Evolutionary conservation across 2,888 invertebrate genomes (phyloP), one percentile per base, ranked within the genome.

Genomic region (Automeris io): DNA sequence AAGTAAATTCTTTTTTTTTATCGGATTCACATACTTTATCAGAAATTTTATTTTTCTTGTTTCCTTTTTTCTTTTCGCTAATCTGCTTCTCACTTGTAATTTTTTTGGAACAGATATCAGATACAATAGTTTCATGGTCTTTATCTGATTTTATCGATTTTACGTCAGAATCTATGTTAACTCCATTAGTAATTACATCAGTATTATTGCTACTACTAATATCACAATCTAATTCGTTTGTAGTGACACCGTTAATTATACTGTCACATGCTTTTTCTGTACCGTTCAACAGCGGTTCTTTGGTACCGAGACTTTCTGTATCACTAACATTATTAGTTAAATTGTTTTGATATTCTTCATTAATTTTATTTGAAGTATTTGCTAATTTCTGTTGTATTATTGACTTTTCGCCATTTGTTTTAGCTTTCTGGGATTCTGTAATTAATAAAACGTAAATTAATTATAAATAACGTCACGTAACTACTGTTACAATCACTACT

Each of bases 181-280:
- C 63, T 62, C 86, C 86, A 70, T 86, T 86, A 79, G 77, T 71
- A 71, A 82, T 81, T 85, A 85, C 49, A 76, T 80, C 85, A 79
- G 68, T 61, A 67, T 70, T 80, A 78, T 74, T 70, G 79, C 70
- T 85, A 85, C 75, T 79, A 74, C 80, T 85, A 86, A 85, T 86
- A 86, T 86, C 86, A 85, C 86, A 86, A 72, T 82, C 79, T 66
- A 70, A 71, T 67, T 70, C 62, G 67, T 73, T 75, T 73, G 75
- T 82, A 62, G 74, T 61, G 51, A 77, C 70, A 62, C 82, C 83
- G 56, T 86, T 85, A 50, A 74, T 52, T 63, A 79, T 61, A 56
- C 66, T 71, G 49, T 69, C 67, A 48, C 47, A 52, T 46, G 58
- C 50, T 54, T 62, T 67, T 42, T 75, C 73, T 53, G 78, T 75